Evolutionary conservation across 2,797 vertebrate species (phyloP).

Genomic region (Prunella strophiata): DNA sequence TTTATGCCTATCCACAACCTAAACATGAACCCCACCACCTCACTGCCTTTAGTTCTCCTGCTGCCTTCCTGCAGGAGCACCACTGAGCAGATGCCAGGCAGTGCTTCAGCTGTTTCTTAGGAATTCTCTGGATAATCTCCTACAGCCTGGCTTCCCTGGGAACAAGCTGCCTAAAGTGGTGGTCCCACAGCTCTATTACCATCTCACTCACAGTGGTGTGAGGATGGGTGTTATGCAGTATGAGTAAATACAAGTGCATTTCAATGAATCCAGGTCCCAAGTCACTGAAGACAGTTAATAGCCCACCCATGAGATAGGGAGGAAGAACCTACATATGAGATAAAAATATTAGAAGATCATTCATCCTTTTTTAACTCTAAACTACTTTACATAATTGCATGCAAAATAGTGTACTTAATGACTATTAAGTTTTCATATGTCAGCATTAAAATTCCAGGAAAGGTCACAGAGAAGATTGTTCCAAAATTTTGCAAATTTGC

Average conservation of each 20-base stretch:
- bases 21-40: fast-evolving
- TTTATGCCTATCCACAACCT: background rate
- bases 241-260: background rate
- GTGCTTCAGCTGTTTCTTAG: background rate
- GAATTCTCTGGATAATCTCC: background rate
- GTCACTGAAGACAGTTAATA: background rate
- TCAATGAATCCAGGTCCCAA: background rate
- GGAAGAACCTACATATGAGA: background rate
- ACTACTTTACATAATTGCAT: background rate
- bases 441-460: background rate
- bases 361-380: background rate
- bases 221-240: background rate
- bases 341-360: background rate
- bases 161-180: background rate
- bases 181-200: background rate
- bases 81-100: fast-evolving
- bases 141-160: background rate
- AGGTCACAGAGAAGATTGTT: background rate
- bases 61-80: background rate
- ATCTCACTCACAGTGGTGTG: background rate
- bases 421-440: background rate
- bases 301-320: background rate
- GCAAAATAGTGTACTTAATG: background rate
- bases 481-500: background rate
- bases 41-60: fast-evolving